Evolutionary conservation across 2,888 invertebrate species (phyloP).

Genomic region (Antitype chi): DNA sequence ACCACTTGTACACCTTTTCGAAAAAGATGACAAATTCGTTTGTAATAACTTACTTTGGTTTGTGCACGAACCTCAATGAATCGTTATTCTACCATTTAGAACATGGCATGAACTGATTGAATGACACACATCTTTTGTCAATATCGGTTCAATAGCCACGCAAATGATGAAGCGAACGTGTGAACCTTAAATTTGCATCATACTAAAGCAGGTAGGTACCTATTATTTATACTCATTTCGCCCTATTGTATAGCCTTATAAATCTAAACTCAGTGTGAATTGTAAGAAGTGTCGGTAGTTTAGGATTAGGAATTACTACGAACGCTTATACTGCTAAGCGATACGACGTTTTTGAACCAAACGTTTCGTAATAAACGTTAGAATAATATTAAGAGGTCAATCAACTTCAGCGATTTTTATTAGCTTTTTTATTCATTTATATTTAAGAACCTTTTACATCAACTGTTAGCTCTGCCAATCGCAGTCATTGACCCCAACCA

Average conservation of each 20-base stretch:
- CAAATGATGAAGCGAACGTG: slow-evolving; percentile 8
- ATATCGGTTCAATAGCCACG: slow-evolving; percentile 14
- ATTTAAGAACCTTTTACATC: slow-evolving; percentile 18
- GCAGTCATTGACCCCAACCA: slow-evolving; percentile 32
- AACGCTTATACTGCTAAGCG: slow-evolving; percentile 20
- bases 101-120: slow-evolving; percentile 18
- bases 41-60: not conserved
- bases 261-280: not conserved
- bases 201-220: not conserved
- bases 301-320: slow-evolving; percentile 8
- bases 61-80: not conserved
- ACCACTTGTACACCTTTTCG: not conserved
- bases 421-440: slow-evolving; percentile 28
- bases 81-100: not conserved
- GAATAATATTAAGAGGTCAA: slow-evolving; percentile 60
- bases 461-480: slow-evolving; percentile 29
- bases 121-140: slow-evolving; percentile 30
- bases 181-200: slow-evolving; percentile 3
- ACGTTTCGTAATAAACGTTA: slow-evolving; percentile 39
- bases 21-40: not conserved
- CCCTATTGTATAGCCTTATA: not conserved
- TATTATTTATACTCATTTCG: no score
- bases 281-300: not conserved
- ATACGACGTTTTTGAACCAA: slow-evolving; percentile 28
- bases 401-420: slow-evolving; percentile 49